phyloP scores from a whole-genome alignment of 2,888 invertebrate genomes.

The Phortica okadai region DNA sequence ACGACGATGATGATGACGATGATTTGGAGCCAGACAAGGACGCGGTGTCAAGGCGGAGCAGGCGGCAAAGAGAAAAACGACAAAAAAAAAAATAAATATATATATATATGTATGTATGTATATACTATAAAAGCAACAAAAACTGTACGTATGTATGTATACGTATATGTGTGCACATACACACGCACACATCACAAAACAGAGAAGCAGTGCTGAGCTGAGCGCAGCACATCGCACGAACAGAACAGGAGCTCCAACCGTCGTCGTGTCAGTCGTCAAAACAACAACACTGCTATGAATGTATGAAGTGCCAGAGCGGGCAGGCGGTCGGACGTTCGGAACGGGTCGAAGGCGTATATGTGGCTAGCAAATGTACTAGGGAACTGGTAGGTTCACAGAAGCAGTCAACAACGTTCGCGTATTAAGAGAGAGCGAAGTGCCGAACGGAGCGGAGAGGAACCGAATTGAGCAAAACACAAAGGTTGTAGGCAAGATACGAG shows the following conservation, averaged over 20 bases:
- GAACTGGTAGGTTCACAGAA: constrained; percentile 22
- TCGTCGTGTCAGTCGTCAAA: constrained; percentile 21
- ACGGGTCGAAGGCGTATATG: background rate
- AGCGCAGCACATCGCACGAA: constrained; percentile 9
- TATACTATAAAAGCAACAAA: constrained; percentile 15
- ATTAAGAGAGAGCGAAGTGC: background rate
- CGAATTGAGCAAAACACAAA: background rate
- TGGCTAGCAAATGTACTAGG: background rate
- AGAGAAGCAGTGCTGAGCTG: background rate
- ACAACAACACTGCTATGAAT: background rate
- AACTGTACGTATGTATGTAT: background rate
- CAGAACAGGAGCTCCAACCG: constrained; percentile 28
- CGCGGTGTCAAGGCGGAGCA: background rate
- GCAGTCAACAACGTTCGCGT: background rate
- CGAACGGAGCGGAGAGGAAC: background rate
- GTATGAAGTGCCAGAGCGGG: background rate
- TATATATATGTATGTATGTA: background rate
- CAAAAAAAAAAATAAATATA: background rate
- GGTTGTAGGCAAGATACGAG: background rate
- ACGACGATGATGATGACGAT: constrained; percentile 15
- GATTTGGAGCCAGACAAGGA: constrained; percentile 1
- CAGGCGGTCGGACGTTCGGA: background rate
- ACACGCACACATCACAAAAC: constrained; percentile 15
- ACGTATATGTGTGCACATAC: background rate
- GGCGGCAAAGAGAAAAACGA: constrained; percentile 10